Conservation (phyloP, 2,113 vertebrate genomes). For the Elachura formosa region DNA sequence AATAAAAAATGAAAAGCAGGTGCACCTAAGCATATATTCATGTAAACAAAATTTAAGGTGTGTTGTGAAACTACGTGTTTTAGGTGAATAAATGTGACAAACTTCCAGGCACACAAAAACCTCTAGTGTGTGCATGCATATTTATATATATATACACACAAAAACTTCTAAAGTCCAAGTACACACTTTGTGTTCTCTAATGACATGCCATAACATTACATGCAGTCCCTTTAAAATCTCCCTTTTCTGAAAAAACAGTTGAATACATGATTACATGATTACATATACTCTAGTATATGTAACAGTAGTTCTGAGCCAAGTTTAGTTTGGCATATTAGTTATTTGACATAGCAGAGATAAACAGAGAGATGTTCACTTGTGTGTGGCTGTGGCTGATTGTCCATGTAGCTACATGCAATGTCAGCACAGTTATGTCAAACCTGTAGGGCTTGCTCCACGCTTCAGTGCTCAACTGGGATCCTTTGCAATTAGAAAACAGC, state of each 20-base stretch:
- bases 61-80: background rate
- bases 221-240: background rate
- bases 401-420: background rate
- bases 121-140: fast-evolving
- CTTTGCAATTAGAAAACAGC: background rate
- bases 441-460: background rate
- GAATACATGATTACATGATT: background rate
- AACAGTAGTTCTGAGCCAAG: background rate
- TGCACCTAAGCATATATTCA: background rate
- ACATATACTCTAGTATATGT: background rate
- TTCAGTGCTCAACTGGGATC: background rate
- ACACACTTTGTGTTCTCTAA: background rate
- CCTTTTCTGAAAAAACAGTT: background rate
- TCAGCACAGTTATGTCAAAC: background rate
- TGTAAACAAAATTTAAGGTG: background rate
- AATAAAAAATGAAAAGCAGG: background rate
- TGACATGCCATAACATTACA: background rate
- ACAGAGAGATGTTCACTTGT: background rate
- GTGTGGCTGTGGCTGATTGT: background rate
- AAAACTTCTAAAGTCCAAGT: background rate
- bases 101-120: background rate
- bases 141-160: fast-evolving
- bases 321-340: background rate
- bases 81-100: background rate
- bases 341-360: background rate